Evolutionary conservation across 2,888 invertebrate genomes (phyloP).

Genomic region (Tetragonula carbonaria): DNA sequence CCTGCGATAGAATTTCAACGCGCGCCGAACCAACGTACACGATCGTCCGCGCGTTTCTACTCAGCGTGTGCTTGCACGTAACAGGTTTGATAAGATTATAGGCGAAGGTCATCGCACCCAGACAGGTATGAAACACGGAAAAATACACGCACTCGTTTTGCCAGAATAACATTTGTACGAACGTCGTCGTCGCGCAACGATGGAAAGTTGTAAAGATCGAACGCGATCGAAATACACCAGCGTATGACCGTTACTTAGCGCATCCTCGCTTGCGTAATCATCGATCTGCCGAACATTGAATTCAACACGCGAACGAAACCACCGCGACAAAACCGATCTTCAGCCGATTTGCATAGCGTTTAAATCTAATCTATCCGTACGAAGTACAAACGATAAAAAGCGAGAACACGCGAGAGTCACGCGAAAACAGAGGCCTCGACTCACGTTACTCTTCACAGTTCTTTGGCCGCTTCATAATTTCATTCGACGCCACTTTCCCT

Average conservation of each 20-base stretch:
- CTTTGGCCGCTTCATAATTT: slow-evolving; percentile 15
- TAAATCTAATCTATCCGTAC: neutral
- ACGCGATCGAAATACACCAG: neutral
- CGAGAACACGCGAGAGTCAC: slow-evolving; percentile 17
- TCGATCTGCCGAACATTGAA: slow-evolving; percentile 22
- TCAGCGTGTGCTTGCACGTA: neutral
- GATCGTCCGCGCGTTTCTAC: neutral
- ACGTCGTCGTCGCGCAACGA: neutral
- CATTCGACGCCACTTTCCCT: slow-evolving; percentile 36
- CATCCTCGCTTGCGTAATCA: slow-evolving; percentile 39
- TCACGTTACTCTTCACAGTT: slow-evolving; percentile 40
- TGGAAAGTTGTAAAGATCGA: neutral
- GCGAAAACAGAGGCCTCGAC: slow-evolving; percentile 19
- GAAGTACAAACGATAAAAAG: neutral
- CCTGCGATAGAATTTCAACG: slow-evolving; percentile 41
- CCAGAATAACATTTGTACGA: neutral
- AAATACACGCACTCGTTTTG: neutral
- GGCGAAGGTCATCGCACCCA: slow-evolving; percentile 4
- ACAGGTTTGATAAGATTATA: slow-evolving; percentile 34
- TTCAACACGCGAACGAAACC: slow-evolving; percentile 10
- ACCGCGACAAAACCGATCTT: neutral
- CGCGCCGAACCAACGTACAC: neutral
- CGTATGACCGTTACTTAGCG: slow-evolving; percentile 18
- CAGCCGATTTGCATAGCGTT: neutral
- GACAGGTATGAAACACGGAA: neutral